Base-by-base conservation (phyloP, 1,140 invertebrate genomes). In the Ericerus pela region DNA sequence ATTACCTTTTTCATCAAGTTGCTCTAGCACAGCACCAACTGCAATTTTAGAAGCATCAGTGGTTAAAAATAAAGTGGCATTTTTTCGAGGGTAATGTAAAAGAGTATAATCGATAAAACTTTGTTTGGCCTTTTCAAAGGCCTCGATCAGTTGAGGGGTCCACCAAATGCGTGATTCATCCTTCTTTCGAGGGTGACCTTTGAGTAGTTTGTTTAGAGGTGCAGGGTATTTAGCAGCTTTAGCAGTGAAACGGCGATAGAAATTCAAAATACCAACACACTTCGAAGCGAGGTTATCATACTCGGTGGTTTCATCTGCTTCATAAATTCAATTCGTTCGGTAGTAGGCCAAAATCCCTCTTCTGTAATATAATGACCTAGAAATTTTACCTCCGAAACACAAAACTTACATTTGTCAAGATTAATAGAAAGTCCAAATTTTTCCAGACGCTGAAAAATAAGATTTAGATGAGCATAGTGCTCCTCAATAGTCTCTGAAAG, bases 241-340 rank as follows among this genome's bases (percentile, higher is more conserved):
- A 12, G 28, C n/a, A 2, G 70, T 66, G 54, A 67, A 68, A 11
- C 62, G 55, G 11, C 70, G 55, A 56, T 67, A 72, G 51, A 69
- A 72, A 11, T 61, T 59, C 1, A 62, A 54, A 31, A 70, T 31
- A 3, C 68, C 5, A 70, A 37, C 52, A 70, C 67, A 0, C 58
- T 58, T 63, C 64, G 67, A 6, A 67, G 59, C 24, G 65, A 58
- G 58, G 64, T 67, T 2, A 43, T 53, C 8, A 47, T 64, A 61
- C 55, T 59, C 16, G 66, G 67, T 16, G 55, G 51, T 22, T 62
- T 64, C 56, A 58, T 68, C 8, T 63, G 26, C 16, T 28, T 52
- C 1, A 71, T 58, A 0, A 63, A 60, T 58, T 64, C 52, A 0
- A 66, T 58, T 28, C 68, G 67, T 11, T 62, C 59, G 1, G 63